Percentiles rank a stretch among this genome's conserved stretches.
phyloP scores from a whole-genome alignment of 2,113 vertebrate species.

The Aegotheles bennettii region DNA sequence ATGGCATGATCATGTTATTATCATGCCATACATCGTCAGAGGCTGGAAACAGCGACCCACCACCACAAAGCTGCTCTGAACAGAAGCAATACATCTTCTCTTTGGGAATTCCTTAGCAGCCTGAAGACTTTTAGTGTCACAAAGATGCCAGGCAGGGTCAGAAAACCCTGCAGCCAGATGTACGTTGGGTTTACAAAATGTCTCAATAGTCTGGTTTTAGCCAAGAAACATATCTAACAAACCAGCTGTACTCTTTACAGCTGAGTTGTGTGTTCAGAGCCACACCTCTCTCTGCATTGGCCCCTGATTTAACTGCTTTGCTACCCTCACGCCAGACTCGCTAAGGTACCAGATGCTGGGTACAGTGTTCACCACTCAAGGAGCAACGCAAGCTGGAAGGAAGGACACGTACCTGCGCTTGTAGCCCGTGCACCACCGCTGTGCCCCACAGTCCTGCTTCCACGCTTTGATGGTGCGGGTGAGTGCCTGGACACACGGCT shows the following conservation, averaged over 20 bases:
- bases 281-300: background rate
- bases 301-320: background rate
- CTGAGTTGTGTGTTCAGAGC: background rate
- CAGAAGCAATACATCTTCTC: accelerated
- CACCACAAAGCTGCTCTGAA: background rate
- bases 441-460: constrained; percentile 82
- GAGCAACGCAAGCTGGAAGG: accelerated
- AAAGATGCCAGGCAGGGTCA: background rate
- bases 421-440: constrained; percentile 81
- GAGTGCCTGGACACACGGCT: constrained; percentile 83
- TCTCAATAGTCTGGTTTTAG: background rate
- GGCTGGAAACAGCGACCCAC: background rate
- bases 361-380: accelerated
- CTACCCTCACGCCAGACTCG: accelerated
- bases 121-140: background rate
- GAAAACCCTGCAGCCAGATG: background rate
- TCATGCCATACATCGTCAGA: background rate
- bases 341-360: background rate
- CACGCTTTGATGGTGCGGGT: constrained; percentile 79
- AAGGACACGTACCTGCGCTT: constrained; percentile 80
- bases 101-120: background rate
- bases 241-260: background rate
- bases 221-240: background rate
- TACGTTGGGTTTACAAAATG: background rate
- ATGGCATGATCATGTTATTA: background rate